A percentile compares a stretch with the other conserved stretches of the same genome.
Conservation (phyloP, 2,113 vertebrate genomes). For the Beaufortia kweichowensis region DNA sequence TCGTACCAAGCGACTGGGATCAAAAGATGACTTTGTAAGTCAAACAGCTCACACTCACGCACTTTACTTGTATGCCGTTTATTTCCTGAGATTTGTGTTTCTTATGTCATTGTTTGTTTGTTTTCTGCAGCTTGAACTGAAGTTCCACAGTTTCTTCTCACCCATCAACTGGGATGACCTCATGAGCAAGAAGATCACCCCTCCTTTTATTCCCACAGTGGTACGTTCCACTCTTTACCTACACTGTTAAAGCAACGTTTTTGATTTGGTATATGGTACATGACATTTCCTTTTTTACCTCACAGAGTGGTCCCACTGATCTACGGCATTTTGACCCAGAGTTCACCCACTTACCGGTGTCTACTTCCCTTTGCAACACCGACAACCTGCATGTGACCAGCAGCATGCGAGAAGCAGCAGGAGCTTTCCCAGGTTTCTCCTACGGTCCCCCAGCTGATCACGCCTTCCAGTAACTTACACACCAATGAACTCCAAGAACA, state of each 20-base stretch:
- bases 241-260: background rate
- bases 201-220: constrained; percentile 77
- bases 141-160: constrained; percentile 77
- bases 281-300: background rate
- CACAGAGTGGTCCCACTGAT: constrained; percentile 76
- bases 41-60: background rate
- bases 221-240: constrained; percentile 60
- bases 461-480: constrained; percentile 67
- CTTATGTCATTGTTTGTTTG: background rate
- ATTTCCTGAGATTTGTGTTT: background rate
- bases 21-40: constrained; percentile 77
- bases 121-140: constrained; percentile 73
- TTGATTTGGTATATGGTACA: background rate
- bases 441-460: constrained; percentile 71
- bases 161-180: constrained; percentile 83
- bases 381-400: constrained; percentile 69
- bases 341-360: constrained; percentile 79
- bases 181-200: constrained; percentile 76
- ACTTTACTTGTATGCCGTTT: too few relatives aligned
- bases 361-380: constrained; percentile 70
- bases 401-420: constrained; percentile 76
- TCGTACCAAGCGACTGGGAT: constrained; percentile 73
- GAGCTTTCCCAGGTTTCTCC: constrained; percentile 79
- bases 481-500: background rate
- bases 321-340: constrained; percentile 78